Conservation (phyloP, 2,113 vertebrate genomes). For the Tyrannus savana region DNA sequence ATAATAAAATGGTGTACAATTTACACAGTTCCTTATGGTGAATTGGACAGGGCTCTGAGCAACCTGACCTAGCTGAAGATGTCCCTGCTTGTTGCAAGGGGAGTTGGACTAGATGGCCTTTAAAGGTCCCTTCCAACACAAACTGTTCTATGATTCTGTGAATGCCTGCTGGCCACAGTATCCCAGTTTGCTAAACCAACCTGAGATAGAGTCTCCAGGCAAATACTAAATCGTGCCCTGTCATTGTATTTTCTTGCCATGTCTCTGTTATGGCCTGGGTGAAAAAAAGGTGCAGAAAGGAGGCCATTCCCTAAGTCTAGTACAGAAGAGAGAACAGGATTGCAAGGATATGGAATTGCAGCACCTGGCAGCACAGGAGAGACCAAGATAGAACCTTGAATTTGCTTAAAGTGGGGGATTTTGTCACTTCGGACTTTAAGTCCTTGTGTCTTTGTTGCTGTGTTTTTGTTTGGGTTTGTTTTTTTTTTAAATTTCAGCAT, state of each 20-base stretch:
- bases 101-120: not conserved
- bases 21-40: not conserved
- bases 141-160: not conserved
- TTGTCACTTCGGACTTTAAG: not conserved
- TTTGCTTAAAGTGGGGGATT: not conserved
- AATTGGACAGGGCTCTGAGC: not conserved
- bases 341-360: not conserved
- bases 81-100: not conserved
- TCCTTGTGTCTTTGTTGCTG: not conserved
- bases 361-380: not conserved
- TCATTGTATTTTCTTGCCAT: not conserved
- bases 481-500: not conserved
- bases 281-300: not conserved
- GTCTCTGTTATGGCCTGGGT: not conserved
- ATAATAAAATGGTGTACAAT: not conserved
- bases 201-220: not conserved
- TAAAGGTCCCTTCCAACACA: not conserved
- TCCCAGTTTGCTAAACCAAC: not conserved
- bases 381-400: not conserved
- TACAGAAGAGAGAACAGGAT: not conserved
- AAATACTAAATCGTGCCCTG: accelerated
- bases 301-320: not conserved
- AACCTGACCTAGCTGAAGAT: not conserved
- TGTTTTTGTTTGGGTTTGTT: not conserved
- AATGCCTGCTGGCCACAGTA: not conserved